Evolutionary conservation across 1,140 invertebrate genomes (phyloP), one percentile per base, ranked within the genome.

Genomic region (Heterodera carotae): DNA sequence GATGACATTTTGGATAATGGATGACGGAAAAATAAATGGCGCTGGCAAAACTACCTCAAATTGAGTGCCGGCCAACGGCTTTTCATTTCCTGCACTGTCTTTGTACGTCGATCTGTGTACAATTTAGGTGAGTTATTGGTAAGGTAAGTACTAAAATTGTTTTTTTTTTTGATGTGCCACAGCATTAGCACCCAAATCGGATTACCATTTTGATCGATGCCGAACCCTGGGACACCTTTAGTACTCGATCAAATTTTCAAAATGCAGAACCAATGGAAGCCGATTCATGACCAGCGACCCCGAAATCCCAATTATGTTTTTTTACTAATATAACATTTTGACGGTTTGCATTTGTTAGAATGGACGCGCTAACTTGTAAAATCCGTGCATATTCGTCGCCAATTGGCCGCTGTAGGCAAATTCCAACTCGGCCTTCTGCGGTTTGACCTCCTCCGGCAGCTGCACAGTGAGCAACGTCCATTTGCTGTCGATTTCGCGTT

Each of bases 21-120:
- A n/a, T n/a, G n/a, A n/a, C 39, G 18, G 3, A 62, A 22, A 62
- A 31, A 8, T 15, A 62, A 62, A 18, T 12, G 8, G 0, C 27
- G 27, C 12, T 18, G 7, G 27, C 15, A 27, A 12, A 66, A 62
- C 1, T 7, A 66, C 82, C 80, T 81, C 80, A 56, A 82, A 82
- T 74, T 82, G 80, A 22, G 79, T 81, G 15, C 33, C 76, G 22
- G 69, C 79, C 64, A 81, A 22, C 10, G 39, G 68, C 31, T 82
- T 81, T 27, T 29, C 56, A 27, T 80, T 56, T 39, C 77, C 79
- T 33, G 12, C 12, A 22, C 48, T 33, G 59, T 66, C 66, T 31
- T 82, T 81, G 64, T 81, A 81, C 1, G 75, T n/a, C 4, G 80
- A 82, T 2, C 80, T 78, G n/a, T n/a, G 56, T 4, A 78, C 33